phyloP scores from a whole-genome alignment of 1,140 invertebrate genomes.

The Conopomorpha cramerella region DNA sequence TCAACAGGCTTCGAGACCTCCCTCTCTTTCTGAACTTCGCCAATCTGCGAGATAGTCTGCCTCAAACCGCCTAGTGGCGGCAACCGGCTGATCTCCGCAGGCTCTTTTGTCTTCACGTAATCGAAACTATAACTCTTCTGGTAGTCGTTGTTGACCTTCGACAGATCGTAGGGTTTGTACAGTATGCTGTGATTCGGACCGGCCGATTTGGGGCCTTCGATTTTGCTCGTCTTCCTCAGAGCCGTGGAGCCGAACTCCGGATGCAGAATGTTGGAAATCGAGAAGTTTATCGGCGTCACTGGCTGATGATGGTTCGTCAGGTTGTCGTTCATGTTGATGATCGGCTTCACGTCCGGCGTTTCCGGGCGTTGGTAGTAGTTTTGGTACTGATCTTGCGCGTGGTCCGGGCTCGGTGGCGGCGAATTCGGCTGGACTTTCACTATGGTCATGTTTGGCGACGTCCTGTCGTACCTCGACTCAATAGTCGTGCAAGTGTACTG shows the following conservation, averaged over 20 bases:
- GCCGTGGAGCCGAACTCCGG: conserved; percentile 53
- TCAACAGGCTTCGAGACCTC: conserved; percentile 28
- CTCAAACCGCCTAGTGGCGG: conserved; percentile 63
- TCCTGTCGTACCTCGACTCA: conserved; percentile 28
- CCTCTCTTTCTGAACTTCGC: conserved; percentile 39
- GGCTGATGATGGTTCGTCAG: conserved; percentile 15
- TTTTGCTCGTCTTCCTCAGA: conserved; percentile 41
- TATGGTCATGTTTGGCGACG: conserved; percentile 23
- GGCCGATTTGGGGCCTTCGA: conserved; percentile 42
- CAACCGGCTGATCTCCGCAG: conserved; percentile 24
- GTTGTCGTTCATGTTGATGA: conserved; percentile 29
- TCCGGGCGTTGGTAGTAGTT: conserved; percentile 26
- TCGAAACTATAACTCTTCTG: conserved; percentile 25
- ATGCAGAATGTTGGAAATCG: conserved; percentile 49
- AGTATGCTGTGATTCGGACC: conserved; percentile 46
- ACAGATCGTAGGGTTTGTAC: conserved; percentile 53
- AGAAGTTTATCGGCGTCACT: conserved; percentile 35
- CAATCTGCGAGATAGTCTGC: conserved; percentile 67
- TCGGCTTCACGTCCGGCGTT: conserved; percentile 39
- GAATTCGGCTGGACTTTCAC: conserved; percentile 41
- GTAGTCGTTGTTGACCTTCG: conserved; percentile 20
- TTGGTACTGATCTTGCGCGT: conserved; percentile 21
- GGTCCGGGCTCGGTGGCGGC: conserved; percentile 34
- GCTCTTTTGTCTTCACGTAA: conserved; percentile 36
- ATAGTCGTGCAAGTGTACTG: conserved; percentile 50